Evolutionary conservation across 1,140 invertebrate species (phyloP).

Genomic region (Zaprionus taronus): DNA sequence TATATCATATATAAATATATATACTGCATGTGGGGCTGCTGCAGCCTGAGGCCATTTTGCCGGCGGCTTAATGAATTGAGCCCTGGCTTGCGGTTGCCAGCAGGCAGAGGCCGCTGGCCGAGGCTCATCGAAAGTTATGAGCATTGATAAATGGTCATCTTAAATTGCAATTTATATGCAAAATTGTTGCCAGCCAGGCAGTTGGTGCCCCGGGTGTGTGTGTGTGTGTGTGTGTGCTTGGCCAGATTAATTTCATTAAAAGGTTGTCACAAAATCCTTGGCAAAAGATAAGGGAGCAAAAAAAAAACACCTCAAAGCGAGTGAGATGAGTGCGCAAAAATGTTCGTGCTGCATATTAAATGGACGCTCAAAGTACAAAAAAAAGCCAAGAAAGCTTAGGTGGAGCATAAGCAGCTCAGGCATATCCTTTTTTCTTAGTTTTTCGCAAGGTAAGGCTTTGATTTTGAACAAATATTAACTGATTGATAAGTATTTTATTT

Average conservation of each 20-base stretch:
- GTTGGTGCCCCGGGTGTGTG: conserved; percentile 3
- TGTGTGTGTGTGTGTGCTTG: not conserved
- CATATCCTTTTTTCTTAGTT: not conserved
- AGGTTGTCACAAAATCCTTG: conserved; percentile 51
- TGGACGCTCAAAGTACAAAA: conserved; percentile 27
- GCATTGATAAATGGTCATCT: conserved; percentile 50
- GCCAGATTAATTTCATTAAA: conserved; percentile 55
- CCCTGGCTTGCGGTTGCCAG: conserved; percentile 11
- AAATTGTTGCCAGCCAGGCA: conserved; percentile 42
- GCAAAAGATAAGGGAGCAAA: conserved; percentile 24
- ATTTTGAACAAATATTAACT: not conserved
- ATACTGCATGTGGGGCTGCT: not conserved
- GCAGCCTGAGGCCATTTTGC: conserved; percentile 11
- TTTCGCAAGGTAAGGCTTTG: not conserved
- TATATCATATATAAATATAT: not conserved
- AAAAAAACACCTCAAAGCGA: conserved; percentile 1
- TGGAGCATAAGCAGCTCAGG: not conserved
- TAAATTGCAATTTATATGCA: conserved; percentile 59
- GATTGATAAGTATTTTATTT: not conserved
- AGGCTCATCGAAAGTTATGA: conserved; percentile 42
- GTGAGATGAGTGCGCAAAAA: conserved; percentile 29
- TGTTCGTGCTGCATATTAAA: conserved; percentile 43
- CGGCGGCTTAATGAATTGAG: conserved; percentile 41
- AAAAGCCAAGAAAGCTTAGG: not conserved
- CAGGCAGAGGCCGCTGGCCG: not conserved